Percentiles rank a stretch among this genome's conserved stretches.
Evolutionary conservation across 2,113 vertebrate species (phyloP).

Genomic region (Callochromis pleurospilus): DNA sequence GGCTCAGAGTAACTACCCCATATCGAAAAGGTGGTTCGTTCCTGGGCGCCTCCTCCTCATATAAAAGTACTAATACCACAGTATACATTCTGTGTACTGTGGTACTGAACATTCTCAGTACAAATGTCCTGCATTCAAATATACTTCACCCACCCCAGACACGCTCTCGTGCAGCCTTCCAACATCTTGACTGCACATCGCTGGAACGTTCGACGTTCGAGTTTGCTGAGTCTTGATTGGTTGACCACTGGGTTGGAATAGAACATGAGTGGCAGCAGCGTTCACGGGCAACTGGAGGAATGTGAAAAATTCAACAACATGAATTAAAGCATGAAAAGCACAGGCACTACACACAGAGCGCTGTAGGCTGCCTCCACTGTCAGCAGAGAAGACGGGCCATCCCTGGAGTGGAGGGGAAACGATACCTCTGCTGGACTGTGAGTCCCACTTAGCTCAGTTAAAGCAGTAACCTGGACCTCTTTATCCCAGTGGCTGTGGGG

Average conservation of each 20-base stretch:
- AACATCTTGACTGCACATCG: not conserved
- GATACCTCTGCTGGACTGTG: not conserved
- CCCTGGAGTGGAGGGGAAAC: not conserved
- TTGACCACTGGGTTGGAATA: not conserved
- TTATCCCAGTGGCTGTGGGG: not conserved
- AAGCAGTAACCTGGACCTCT: not conserved
- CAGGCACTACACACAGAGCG: rapidly evolving
- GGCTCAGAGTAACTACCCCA: not conserved
- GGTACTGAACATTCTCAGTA: not conserved
- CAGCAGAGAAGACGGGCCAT: not conserved
- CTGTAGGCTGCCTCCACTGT: not conserved
- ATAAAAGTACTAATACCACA: not conserved
- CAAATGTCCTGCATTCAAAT: not conserved
- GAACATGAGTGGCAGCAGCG: not conserved
- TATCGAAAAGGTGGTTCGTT: not conserved
- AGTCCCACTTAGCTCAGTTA: not conserved
- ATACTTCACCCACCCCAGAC: not conserved
- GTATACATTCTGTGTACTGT: not conserved
- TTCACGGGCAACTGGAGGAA: not conserved
- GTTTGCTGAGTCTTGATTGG: not conserved
- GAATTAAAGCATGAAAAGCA: not conserved
- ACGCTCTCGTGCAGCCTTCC: not conserved
- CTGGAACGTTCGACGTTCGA: not conserved
- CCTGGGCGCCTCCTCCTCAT: not conserved
- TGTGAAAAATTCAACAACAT: not conserved